These are phyloP conservation scores for Magallana nippona DNA, from an alignment of 2,888 invertebrate species.

Conservation along the genomic window DNA sequence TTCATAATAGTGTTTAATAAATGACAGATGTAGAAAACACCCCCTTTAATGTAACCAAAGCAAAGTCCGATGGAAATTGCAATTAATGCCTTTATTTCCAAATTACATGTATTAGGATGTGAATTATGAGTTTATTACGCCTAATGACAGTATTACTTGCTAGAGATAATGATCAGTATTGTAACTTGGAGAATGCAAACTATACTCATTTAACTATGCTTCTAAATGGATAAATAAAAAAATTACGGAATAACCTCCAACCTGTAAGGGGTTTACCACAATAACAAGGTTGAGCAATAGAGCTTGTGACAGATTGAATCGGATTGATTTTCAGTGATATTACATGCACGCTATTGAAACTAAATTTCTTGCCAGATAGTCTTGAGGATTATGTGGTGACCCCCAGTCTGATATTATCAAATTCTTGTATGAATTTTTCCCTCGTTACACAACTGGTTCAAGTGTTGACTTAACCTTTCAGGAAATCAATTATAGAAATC, in stretches of 20 bases:
- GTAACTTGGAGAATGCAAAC: neutral
- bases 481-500: slow-evolving; percentile 24
- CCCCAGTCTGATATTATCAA: slow-evolving; percentile 27
- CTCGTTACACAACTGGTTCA: neutral
- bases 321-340: slow-evolving; percentile 20
- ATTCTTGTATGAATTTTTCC: slow-evolving; percentile 1
- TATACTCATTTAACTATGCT: slow-evolving; percentile 6
- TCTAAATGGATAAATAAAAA: neutral
- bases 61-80: neutral
- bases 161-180: neutral
- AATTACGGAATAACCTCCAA: neutral
- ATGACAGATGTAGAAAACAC: neutral
- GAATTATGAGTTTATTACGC: slow-evolving; percentile 10
- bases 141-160: neutral
- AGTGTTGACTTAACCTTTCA: slow-evolving; percentile 30
- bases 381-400: slow-evolving; percentile 14
- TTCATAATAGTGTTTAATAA: neutral
- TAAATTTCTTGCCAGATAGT: neutral
- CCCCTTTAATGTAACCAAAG: neutral
- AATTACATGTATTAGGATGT: neutral
- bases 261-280: neutral
- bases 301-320: neutral
- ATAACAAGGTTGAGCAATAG: slow-evolving; percentile 26
- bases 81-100: slow-evolving; percentile 20
- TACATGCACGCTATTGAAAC: slow-evolving; percentile 4